A percentile compares a stretch with the other conserved stretches of the same genome.
Conservation (phyloP, 2,888 invertebrate species). For the Ganaspis brasiliensis region DNA sequence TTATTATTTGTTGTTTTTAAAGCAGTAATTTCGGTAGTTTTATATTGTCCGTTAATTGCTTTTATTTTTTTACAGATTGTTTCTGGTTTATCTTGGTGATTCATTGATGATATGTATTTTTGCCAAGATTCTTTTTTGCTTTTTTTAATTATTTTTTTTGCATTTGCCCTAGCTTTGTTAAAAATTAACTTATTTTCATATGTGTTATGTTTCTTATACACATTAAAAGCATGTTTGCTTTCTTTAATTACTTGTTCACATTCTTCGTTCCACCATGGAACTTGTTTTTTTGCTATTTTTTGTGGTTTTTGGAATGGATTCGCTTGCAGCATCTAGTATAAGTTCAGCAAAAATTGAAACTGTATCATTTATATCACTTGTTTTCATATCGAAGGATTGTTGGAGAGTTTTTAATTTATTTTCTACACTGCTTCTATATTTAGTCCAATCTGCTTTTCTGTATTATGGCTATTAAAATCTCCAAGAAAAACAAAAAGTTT, state of each 20-base stretch:
- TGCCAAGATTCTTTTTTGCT: constrained; percentile 38
- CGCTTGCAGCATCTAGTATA: constrained; percentile 35
- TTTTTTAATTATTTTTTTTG: constrained; percentile 38
- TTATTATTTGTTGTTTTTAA: neutral
- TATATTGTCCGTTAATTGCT: constrained; percentile 25
- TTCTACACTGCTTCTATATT: no score
- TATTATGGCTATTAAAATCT: constrained; percentile 62
- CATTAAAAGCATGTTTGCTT: constrained; percentile 42
- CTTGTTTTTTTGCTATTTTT: constrained; percentile 4
- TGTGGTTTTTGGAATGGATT: constrained; percentile 42
- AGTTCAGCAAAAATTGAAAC: constrained; percentile 20
- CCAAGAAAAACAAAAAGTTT: constrained; percentile 62
- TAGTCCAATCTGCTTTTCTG: no score
- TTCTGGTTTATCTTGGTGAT: neutral
- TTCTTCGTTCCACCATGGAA: constrained; percentile 59
- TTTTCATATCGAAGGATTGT: neutral
- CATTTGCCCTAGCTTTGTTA: constrained; percentile 26
- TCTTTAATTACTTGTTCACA: constrained; percentile 42
- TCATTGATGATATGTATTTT: neutral
- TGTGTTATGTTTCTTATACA: constrained; percentile 35
- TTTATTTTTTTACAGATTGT: constrained; percentile 45
- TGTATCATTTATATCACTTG: neutral
- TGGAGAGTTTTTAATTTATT: neutral
- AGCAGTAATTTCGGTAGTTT: constrained; percentile 26
- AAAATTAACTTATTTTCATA: neutral